These are phyloP conservation scores for Halichoeres trimaculatus DNA, from an alignment of 2,113 vertebrate species.

Conservation along the genomic window DNA sequence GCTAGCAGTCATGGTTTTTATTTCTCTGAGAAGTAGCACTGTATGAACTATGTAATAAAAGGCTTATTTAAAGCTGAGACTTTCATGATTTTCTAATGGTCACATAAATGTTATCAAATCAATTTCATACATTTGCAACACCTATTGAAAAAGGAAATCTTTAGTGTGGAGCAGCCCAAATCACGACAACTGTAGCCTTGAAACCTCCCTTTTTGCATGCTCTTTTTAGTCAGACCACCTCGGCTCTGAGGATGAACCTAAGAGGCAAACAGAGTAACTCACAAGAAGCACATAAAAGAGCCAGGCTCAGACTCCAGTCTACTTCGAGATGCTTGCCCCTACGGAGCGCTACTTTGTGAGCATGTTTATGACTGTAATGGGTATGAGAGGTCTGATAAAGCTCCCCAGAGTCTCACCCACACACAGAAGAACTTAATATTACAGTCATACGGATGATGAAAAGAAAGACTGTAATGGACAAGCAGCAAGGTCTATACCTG, in stretches of 20 bases:
- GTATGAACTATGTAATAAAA: no score
- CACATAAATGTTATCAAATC: neutral
- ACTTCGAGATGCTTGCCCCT: slow-evolving; percentile 24
- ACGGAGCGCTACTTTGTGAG: slow-evolving; percentile 47
- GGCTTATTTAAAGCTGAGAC: neutral
- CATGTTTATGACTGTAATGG: slow-evolving; percentile 55
- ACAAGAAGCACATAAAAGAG: slow-evolving; percentile 39
- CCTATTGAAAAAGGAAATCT: neutral
- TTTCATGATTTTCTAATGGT: neutral
- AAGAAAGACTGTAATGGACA: slow-evolving; percentile 29
- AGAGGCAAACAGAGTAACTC: slow-evolving; percentile 20
- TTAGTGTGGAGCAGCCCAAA: neutral
- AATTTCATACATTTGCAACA: neutral
- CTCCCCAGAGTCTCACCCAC: slow-evolving; percentile 34
- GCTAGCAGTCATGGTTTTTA: neutral
- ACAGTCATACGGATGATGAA: slow-evolving; percentile 37
- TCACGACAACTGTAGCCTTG: slow-evolving; percentile 5
- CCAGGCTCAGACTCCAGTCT: slow-evolving; percentile 17
- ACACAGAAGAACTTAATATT: slow-evolving; percentile 39
- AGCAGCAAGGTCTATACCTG: slow-evolving; percentile 18
- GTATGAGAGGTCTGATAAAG: slow-evolving; percentile 47
- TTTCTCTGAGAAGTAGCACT: neutral
- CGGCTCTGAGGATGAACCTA: neutral
- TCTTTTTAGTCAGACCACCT: slow-evolving; percentile 11
- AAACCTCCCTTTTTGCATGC: slow-evolving; percentile 14